These are phyloP conservation scores for Phalloptychus januarius DNA, from an alignment of 2,797 vertebrate species.

Conservation along the genomic window DNA sequence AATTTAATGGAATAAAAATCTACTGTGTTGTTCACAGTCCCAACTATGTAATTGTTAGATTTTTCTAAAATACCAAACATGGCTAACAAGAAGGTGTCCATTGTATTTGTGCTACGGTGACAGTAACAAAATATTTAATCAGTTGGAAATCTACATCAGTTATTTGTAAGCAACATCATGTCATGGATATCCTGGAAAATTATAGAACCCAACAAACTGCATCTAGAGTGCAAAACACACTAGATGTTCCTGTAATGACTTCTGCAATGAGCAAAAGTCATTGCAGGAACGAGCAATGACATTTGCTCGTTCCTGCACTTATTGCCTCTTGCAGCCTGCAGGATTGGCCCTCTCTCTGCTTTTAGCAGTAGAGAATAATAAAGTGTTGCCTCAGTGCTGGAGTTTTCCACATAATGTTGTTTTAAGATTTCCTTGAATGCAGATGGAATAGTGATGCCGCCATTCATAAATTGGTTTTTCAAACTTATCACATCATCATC, in stretches of 20 bases:
- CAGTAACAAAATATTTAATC: not conserved
- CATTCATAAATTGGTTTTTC: not conserved
- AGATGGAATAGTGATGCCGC: not conserved
- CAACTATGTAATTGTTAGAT: not conserved
- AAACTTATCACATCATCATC: not conserved
- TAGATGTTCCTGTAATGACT: too few species aligned
- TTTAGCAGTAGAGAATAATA: not conserved
- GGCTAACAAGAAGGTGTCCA: not conserved
- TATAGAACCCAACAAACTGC: not conserved
- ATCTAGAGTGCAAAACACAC: not conserved
- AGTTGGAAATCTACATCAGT: not conserved
- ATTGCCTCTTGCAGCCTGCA: not conserved
- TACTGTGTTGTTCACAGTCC: not conserved
- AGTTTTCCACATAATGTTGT: not conserved
- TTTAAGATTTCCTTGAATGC: not conserved
- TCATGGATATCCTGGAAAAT: not conserved
- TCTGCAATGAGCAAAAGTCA: too few species aligned
- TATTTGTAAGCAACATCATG: not conserved
- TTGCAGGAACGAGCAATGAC: too few species aligned
- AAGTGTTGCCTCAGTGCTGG: not conserved
- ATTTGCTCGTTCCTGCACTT: not conserved
- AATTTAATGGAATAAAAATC: not conserved
- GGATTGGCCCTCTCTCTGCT: not conserved
- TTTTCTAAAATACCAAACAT: not conserved
- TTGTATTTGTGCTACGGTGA: not conserved